phyloP scores from a whole-genome alignment of 30 jellyfish, hydroid and myxozoan species.

The Sanderia malayensis region DNA sequence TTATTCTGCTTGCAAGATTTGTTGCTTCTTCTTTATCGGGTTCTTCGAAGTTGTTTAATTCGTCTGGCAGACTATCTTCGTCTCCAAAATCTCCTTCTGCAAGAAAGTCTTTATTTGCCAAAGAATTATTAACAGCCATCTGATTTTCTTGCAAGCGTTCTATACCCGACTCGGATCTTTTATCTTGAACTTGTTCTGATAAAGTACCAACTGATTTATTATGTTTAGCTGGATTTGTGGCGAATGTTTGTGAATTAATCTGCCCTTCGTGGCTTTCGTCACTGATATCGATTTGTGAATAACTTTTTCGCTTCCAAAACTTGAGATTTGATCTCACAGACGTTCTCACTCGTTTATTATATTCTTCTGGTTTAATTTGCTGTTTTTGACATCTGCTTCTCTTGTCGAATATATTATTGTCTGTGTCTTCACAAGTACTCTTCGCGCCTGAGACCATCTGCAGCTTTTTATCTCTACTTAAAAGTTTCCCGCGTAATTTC shows the following conservation, averaged over 20 bases:
- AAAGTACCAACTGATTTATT: too few relatives aligned
- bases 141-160: neutral
- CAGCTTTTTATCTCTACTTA: neutral
- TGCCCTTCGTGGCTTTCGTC: too few relatives aligned
- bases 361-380: neutral
- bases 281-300: neutral
- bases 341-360: neutral
- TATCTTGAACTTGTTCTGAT: neutral
- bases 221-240: too few relatives aligned
- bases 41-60: neutral
- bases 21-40: neutral
- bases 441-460: neutral
- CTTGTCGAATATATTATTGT: neutral
- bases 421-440: neutral
- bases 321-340: neutral
- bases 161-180: too few relatives aligned
- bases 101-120: neutral
- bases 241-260: too few relatives aligned
- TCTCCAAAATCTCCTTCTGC: neutral
- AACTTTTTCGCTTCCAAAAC: neutral
- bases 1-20: neutral
- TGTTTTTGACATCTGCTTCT: neutral
- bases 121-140: neutral
- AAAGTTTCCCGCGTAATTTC: neutral
- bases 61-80: neutral